A percentile compares a stretch with the other conserved stretches of the same genome.
These are phyloP conservation scores for Plumapathes pennacea DNA, from an alignment of 92 coral and sea anemone species.

Conservation along the genomic window DNA sequence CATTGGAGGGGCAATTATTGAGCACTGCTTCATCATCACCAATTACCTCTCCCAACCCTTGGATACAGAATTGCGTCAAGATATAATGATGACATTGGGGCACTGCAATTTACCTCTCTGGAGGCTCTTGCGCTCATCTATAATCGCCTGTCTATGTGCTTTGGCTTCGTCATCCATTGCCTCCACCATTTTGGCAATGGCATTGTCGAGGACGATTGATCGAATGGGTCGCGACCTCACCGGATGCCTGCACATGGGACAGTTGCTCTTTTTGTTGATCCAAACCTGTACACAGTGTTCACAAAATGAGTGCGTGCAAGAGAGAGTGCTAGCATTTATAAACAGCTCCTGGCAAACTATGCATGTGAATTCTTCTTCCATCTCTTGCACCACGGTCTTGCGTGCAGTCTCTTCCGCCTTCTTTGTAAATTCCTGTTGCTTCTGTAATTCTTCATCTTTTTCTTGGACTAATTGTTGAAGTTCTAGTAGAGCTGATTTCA, in stretches of 20 bases:
- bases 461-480: conserved; percentile 68
- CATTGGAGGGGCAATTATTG: too few species aligned
- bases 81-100: conserved; percentile 30
- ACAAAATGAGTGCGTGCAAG: conserved; percentile 96
- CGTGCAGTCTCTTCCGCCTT: conserved; percentile 85
- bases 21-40: too few species aligned
- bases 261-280: conserved; percentile 82
- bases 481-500: conserved; percentile 71
- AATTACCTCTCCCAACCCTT: too few species aligned
- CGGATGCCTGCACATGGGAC: conserved; percentile 90
- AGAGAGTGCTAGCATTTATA: conserved; percentile 79
- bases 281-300: conserved; percentile 86
- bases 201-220: conserved; percentile 95
- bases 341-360: conserved; percentile 93
- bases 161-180: conserved; percentile 90
- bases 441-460: conserved; percentile 69
- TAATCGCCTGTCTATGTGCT: conserved; percentile 63
- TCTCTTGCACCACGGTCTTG: conserved; percentile 84
- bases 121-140: conserved; percentile 85
- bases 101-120: conserved; percentile 76
- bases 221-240: conserved; percentile 75
- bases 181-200: conserved; percentile 92
- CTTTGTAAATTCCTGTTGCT: conserved; percentile 86
- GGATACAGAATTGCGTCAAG: too few species aligned
- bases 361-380: conserved; percentile 99